Conservation (phyloP, 2,113 vertebrate genomes). For the Parus major region DNA sequence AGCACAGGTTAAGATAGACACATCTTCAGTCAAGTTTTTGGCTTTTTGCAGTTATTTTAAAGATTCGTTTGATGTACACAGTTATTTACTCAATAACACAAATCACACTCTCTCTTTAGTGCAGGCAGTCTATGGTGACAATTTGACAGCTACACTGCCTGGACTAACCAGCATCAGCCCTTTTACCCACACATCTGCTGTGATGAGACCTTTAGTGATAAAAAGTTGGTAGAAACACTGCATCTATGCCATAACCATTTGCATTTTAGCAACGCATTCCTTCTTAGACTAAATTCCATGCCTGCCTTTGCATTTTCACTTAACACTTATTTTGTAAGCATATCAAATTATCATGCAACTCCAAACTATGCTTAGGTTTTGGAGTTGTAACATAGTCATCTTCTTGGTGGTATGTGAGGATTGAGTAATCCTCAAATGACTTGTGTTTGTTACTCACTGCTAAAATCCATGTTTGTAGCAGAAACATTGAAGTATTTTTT, state of each 20-base stretch:
- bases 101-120: background rate
- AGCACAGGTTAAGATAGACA: background rate
- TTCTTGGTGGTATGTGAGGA: too few relatives aligned
- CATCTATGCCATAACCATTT: background rate
- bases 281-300: background rate
- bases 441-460: background rate
- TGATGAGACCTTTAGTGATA: background rate
- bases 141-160: background rate
- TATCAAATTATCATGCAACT: background rate
- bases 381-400: background rate
- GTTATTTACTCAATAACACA: background rate
- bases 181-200: background rate
- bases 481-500: background rate
- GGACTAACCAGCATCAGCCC: background rate
- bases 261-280: accelerated
- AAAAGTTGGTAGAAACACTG: background rate
- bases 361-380: background rate
- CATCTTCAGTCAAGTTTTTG: background rate
- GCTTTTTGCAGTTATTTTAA: background rate
- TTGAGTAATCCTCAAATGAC: background rate
- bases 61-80: background rate
- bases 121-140: background rate
- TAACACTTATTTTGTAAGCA: background rate
- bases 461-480: background rate
- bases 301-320: background rate